These are phyloP conservation scores for Smutsia gigantea DNA, from an alignment of 2,797 vertebrate genomes.

Conservation along the genomic window DNA sequence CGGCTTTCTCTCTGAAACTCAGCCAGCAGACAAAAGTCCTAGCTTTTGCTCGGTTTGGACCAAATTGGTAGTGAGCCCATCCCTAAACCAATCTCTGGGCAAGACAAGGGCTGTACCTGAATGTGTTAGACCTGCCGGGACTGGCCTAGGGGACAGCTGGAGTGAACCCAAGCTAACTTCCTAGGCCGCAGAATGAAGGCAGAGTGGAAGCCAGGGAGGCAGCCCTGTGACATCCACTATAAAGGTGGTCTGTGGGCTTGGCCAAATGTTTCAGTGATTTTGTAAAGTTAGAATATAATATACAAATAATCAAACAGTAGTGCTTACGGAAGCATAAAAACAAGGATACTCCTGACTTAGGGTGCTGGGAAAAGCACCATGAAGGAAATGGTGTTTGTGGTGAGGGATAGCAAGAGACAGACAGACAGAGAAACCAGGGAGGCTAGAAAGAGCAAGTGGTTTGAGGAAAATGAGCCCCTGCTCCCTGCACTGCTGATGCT, in stretches of 20 bases:
- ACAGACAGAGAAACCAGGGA: background rate
- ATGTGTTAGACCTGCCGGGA: too few species aligned
- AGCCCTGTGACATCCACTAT: background rate
- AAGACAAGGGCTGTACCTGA: background rate
- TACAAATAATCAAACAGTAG: background rate
- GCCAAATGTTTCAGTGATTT: background rate
- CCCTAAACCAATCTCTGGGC: background rate
- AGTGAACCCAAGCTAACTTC: background rate
- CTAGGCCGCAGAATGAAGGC: background rate
- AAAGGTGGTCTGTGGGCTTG: background rate
- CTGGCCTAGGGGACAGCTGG: background rate
- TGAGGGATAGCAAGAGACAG: background rate
- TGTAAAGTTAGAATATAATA: background rate
- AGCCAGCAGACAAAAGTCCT: background rate
- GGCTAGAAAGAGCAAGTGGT: background rate
- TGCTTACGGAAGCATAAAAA: background rate
- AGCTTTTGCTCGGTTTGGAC: background rate
- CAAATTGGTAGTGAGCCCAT: background rate
- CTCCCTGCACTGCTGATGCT: fast-evolving
- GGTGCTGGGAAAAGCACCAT: background rate
- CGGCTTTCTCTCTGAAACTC: background rate
- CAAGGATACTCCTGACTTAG: background rate
- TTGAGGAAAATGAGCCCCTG: background rate
- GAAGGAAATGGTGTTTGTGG: background rate
- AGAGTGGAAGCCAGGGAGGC: background rate